phyloP scores from a whole-genome alignment of 1,140 invertebrate species.

The Sminthurides bifidus region DNA sequence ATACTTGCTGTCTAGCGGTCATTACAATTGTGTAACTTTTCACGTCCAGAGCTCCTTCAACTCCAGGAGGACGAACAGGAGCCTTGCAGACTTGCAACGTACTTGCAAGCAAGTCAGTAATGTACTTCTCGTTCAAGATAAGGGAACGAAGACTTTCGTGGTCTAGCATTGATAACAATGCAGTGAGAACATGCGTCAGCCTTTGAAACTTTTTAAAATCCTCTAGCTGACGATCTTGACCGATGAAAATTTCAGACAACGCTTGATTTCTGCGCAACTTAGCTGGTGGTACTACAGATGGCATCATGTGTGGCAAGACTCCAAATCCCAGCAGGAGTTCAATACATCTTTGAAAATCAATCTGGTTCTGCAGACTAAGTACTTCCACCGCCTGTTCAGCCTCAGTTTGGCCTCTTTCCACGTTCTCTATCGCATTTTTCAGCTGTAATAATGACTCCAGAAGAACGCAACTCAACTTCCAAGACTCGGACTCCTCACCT shows the following conservation, averaged over 20 bases:
- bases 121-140: conserved; percentile 31
- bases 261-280: conserved; percentile 28
- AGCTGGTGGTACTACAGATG: conserved; percentile 49
- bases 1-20: not conserved
- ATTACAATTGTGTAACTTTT: conserved; percentile 7
- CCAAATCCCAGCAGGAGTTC: conserved; percentile 52
- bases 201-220: conserved; percentile 12
- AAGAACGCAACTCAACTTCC: no score
- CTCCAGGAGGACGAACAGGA: conserved; percentile 47
- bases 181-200: conserved; percentile 13
- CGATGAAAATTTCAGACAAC: not conserved
- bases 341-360: conserved; percentile 36
- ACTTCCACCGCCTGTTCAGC: conserved; percentile 26
- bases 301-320: conserved; percentile 49
- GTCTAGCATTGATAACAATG: conserved; percentile 4
- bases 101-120: conserved; percentile 46
- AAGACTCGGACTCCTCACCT: no score
- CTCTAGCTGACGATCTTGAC: not conserved
- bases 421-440: no score
- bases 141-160: conserved; percentile 11
- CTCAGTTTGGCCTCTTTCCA: no score
- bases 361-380: conserved; percentile 38
- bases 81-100: conserved; percentile 57
- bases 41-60: not conserved
- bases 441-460: no score